phyloP scores from a whole-genome alignment of 1,140 invertebrate genomes.

The Rhopalosiphum padi region DNA sequence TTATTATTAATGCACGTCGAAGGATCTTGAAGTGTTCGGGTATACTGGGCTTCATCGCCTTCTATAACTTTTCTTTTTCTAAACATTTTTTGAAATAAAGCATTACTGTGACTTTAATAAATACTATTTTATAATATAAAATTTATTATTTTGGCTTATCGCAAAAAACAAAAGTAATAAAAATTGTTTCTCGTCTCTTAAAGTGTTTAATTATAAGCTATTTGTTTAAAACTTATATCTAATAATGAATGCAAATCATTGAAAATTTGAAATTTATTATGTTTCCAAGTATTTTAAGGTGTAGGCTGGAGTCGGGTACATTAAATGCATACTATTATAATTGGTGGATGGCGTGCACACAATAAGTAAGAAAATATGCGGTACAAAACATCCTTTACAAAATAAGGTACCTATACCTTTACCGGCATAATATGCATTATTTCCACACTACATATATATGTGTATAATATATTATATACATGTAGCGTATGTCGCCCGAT shows the following conservation, averaged over 20 bases:
- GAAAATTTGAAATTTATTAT: neutral
- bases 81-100: neutral
- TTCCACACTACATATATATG: neutral
- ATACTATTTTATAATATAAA: neutral
- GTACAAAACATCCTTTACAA: neutral
- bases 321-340: neutral
- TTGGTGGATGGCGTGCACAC: too few relatives aligned
- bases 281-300: neutral
- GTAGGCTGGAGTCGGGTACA: neutral
- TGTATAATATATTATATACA: neutral
- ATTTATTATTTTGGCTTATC: neutral
- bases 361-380: neutral
- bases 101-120: neutral
- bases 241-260: neutral
- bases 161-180: neutral
- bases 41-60: neutral
- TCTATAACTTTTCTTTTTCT: neutral
- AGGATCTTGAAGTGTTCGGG: neutral
- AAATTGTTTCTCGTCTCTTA: neutral
- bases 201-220: too few relatives aligned
- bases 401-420: neutral
- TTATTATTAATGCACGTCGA: neutral
- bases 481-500: neutral
- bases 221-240: neutral
- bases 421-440: neutral